Evolutionary conservation across 2,888 invertebrate genomes (phyloP), one percentile per base, ranked within the genome.

Genomic region (Drosophila formosana): DNA sequence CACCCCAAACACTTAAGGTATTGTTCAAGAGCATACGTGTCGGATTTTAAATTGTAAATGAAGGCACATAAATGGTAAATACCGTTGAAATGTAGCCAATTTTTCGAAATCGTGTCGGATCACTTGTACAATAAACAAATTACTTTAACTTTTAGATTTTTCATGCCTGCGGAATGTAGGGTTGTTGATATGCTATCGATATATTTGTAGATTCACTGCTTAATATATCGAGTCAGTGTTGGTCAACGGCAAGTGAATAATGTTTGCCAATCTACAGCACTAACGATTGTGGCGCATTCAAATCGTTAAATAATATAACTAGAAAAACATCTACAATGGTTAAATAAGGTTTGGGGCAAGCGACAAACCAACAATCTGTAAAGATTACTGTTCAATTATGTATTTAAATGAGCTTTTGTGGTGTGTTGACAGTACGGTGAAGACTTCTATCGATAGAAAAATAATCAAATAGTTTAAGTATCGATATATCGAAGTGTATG

Each of bases 111-210:
- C 43, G 34, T 47, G 47, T 62, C 39, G 18, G 61, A 56, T 37
- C 51, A 57, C 51, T 63, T 78, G 62, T 71, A 71, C 60, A 71
- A 77, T 78, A 77, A 77, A 77, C 77, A 77, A 78, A 67, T 71
- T 75, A 71, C 46, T 75, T 51, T 18, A 78, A 78, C 71, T 75
- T 67, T 66, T 37, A 71, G 72, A 78, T 78, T 77, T 76, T 77
- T 77, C 79, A 77, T 77, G 76, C 66, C 66, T 68, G 69, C 78
- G 75, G 75, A 75, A 75, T 75, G 75, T 75, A 76, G 75, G 69
- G 75, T 77, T 77, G 75, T 78, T 77, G 76, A 73, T 76, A 78
- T 76, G 78, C 75, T 78, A 76, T 76, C 74, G 78, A 37, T 37
- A 75, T 73, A 78, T 55, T 57, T 64, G 8, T 3, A 13, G 25